Percentiles rank a stretch among this genome's conserved stretches.
phyloP scores from a whole-genome alignment of 2,113 vertebrate species.

The Regulus satrapa region DNA sequence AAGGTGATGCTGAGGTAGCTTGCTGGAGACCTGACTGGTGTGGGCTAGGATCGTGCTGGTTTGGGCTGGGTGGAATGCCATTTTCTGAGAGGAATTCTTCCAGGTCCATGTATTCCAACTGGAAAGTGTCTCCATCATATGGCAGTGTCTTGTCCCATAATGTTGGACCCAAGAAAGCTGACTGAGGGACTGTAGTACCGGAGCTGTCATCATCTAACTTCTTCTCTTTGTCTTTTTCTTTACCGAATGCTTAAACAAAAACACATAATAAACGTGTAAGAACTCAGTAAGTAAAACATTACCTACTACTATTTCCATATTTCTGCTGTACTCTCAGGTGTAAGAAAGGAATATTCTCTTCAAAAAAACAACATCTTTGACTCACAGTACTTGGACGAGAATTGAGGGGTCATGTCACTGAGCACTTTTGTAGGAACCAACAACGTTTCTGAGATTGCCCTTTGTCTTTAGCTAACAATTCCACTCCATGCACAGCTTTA shows the following conservation, averaged over 20 bases:
- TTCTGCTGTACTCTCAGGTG: not conserved
- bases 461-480: not conserved
- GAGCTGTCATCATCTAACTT: constrained; percentile 90
- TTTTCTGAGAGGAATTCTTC: constrained; percentile 98
- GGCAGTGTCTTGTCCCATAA: constrained; percentile 99
- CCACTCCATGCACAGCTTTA: not conserved
- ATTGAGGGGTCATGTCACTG: not conserved
- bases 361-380: not conserved
- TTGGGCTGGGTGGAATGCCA: constrained; percentile 90
- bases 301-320: not conserved
- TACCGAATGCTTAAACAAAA: constrained; percentile 81
- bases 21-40: constrained; percentile 78
- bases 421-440: not conserved
- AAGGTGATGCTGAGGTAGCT: constrained; percentile 77
- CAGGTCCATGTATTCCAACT: constrained; percentile 99
- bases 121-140: constrained; percentile 94
- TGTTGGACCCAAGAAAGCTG: constrained; percentile 94
- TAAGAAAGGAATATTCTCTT: not conserved
- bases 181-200: constrained; percentile 83
- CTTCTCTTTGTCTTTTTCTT: constrained; percentile 93
- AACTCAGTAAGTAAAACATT: not conserved
- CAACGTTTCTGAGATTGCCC: not conserved
- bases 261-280: not conserved
- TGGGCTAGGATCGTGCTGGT: constrained; percentile 79
- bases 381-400: not conserved